A percentile compares a stretch with the other conserved stretches of the same genome.
Evolutionary conservation across 2,797 vertebrate genomes (phyloP).

Genomic region (Sebastiscus tertius): DNA sequence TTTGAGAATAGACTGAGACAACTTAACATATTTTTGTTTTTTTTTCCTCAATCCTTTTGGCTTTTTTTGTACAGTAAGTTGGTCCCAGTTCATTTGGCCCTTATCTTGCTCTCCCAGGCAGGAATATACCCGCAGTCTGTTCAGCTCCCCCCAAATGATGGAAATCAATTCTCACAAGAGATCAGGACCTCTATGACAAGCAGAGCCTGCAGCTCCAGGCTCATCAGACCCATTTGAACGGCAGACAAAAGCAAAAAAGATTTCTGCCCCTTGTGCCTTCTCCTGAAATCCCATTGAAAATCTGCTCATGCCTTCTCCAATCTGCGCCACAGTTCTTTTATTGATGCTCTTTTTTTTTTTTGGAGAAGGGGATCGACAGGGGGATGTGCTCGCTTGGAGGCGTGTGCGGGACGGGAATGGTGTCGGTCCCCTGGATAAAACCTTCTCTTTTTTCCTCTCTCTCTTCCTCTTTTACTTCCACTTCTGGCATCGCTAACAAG

Average conservation of each 20-base stretch:
- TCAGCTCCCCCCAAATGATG: conserved; percentile 78
- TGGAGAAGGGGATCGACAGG: conserved; percentile 30
- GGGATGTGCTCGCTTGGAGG: conserved; percentile 72
- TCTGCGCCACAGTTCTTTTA: conserved; percentile 75
- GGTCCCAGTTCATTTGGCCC: conserved; percentile 80
- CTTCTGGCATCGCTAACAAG: conserved; percentile 59
- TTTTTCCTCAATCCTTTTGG: conserved; percentile 8
- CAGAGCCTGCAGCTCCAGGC: conserved; percentile 75
- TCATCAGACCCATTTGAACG: conserved; percentile 82
- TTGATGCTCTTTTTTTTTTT: conserved; percentile 62
- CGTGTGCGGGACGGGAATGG: conserved; percentile 64
- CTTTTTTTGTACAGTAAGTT: conserved; percentile 67
- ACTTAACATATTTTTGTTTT: conserved; percentile 47
- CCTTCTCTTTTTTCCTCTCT: conserved; percentile 17
- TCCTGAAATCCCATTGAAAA: conserved; percentile 78
- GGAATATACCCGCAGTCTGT: conserved; percentile 69
- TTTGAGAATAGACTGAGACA: conserved; percentile 56
- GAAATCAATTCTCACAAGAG: conserved; percentile 85
- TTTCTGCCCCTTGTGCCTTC: conserved; percentile 77
- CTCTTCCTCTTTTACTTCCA: conserved; percentile 22
- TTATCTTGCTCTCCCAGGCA: conserved; percentile 80
- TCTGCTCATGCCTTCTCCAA: conserved; percentile 72
- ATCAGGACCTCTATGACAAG: conserved; percentile 83
- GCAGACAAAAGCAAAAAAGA: conserved; percentile 81
- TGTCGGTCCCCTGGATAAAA: conserved; percentile 69